phyloP scores from a whole-genome alignment of 2,888 invertebrate species.

The Crossocerus cetratus region DNA sequence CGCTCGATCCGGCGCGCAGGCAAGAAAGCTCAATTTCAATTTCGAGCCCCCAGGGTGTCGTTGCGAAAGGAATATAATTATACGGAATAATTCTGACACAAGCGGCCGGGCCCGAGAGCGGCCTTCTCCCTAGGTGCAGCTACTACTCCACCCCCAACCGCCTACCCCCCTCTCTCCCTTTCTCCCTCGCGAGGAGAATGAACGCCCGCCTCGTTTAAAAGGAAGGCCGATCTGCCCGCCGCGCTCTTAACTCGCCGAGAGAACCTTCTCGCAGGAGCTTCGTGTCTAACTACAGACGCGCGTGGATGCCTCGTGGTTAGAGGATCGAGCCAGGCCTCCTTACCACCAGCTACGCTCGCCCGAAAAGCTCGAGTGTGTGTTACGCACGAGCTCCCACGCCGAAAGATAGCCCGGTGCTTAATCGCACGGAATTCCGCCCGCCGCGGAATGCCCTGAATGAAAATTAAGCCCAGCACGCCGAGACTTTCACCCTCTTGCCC shows the following conservation, averaged over 20 bases:
- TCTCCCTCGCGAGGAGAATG: too few species aligned
- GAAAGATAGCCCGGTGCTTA: constrained; percentile 75
- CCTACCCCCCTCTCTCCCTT: too few species aligned
- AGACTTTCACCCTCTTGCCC: too few species aligned
- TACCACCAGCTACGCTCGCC: constrained; percentile 55
- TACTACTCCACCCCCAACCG: too few species aligned
- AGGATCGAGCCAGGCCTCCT: constrained; percentile 46
- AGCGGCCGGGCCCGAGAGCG: too few species aligned
- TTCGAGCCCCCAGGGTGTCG: constrained; percentile 76
- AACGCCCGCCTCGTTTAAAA: constrained; percentile 46
- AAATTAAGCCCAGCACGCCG: constrained; percentile 70
- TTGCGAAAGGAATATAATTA: constrained; percentile 77
- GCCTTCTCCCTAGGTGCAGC: constrained; percentile 7
- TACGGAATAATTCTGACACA: constrained; percentile 76
- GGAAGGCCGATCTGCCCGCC: constrained; percentile 2
- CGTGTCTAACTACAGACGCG: not conserved
- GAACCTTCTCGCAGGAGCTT: too few species aligned
- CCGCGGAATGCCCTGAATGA: constrained; percentile 73
- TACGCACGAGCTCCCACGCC: constrained; percentile 62
- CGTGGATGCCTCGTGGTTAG: constrained; percentile 23
- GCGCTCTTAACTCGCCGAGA: too few species aligned
- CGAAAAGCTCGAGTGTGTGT: constrained; percentile 41
- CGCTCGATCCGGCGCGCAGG: constrained; percentile 31
- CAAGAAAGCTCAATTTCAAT: constrained; percentile 76
- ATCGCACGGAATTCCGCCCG: constrained; percentile 74